Percentiles rank a stretch among this genome's conserved stretches.
Conservation (phyloP, 2,113 vertebrate genomes). For the Mirza zaza region DNA sequence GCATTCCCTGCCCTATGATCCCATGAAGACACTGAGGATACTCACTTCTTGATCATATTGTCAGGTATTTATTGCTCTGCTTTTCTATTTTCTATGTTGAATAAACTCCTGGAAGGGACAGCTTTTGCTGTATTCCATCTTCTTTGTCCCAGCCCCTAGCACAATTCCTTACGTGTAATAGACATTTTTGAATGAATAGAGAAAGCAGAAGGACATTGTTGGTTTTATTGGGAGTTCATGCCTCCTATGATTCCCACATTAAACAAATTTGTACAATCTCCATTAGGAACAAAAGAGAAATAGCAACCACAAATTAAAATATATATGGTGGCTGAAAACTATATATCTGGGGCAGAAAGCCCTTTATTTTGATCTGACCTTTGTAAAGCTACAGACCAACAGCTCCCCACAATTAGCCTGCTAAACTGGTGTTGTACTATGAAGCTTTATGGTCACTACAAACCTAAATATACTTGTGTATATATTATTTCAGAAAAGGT, state of each 20-base stretch:
- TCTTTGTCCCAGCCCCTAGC: neutral
- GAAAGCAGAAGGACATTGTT: neutral
- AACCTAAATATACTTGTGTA: neutral
- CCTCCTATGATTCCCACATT: neutral
- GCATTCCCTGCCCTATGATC: neutral
- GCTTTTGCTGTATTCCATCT: neutral
- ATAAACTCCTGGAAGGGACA: neutral
- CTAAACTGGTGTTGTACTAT: neutral
- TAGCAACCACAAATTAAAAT: neutral
- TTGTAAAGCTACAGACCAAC: neutral
- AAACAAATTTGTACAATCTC: neutral
- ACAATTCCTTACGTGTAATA: neutral
- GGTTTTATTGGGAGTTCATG: neutral
- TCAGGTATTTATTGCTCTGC: neutral
- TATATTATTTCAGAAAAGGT: constrained; percentile 10
- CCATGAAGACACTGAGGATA: neutral
- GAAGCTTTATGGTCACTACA: neutral
- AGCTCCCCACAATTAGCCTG: neutral
- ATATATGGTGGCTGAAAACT: neutral
- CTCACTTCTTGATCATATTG: neutral
- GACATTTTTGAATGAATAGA: neutral
- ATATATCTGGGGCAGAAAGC: neutral
- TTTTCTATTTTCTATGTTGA: neutral
- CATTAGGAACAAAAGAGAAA: constrained; percentile 35
- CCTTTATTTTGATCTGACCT: neutral